Evolutionary conservation across 2,113 vertebrate genomes (phyloP).

Genomic region (Lepus europaeus): DNA sequence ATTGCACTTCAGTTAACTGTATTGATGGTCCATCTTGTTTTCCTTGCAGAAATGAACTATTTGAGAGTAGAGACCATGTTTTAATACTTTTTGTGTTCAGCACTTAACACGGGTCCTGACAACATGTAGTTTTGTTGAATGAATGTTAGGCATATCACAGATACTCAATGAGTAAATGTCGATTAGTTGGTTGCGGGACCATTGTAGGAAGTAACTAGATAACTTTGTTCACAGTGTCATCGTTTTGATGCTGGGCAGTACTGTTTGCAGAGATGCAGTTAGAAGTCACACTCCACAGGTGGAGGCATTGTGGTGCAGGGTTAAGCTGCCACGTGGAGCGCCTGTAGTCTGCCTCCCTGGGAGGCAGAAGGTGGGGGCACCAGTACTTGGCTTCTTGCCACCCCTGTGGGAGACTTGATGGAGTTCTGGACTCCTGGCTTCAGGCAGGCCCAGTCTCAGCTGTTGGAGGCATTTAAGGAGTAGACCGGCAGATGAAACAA

Average conservation of each 20-base stretch:
- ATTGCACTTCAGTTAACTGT: slow-evolving; percentile 43
- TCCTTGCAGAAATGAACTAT: slow-evolving; percentile 34
- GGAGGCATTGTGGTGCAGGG: no score
- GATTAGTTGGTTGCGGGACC: background rate
- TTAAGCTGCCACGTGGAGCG: no score
- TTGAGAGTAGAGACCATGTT: slow-evolving; percentile 46
- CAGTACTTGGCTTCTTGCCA: no score
- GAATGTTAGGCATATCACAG: background rate
- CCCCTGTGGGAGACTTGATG: no score
- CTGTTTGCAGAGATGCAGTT: background rate
- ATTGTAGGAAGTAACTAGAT: background rate
- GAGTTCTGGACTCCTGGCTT: no score
- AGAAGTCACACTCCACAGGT: background rate
- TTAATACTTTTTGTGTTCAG: background rate
- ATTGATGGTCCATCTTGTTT: background rate
- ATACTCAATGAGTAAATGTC: background rate
- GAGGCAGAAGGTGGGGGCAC: no score
- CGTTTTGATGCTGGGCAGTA: background rate
- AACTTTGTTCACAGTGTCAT: background rate
- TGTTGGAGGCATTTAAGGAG: no score
- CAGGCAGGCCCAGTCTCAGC: no score
- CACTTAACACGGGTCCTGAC: background rate
- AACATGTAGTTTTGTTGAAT: slow-evolving; percentile 19
- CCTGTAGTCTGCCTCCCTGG: no score
- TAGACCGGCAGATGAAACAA: no score